Percentiles rank a stretch among this genome's conserved stretches.
phyloP scores from a whole-genome alignment of 2,113 vertebrate species.

The Chaetorhynchus papuensis region DNA sequence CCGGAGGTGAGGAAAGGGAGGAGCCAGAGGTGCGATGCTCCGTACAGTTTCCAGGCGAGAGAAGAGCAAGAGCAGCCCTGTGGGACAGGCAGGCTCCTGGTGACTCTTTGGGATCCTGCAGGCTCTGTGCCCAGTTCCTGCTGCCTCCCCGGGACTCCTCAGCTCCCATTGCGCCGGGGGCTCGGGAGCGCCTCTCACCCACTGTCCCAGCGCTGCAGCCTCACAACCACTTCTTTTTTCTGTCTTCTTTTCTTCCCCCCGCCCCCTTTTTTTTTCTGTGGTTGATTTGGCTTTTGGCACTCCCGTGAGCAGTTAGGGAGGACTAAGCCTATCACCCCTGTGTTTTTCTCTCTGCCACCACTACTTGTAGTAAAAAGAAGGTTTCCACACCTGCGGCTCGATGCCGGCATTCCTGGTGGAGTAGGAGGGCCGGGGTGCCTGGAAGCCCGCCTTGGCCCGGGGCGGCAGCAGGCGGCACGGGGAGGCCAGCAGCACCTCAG shows the following conservation, averaged over 20 bases:
- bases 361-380: conserved; percentile 84
- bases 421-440: conserved; percentile 90
- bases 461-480: conserved; percentile 78
- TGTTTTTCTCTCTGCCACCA: neutral
- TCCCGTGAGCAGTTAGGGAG: neutral
- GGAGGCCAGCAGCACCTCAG: conserved; percentile 67
- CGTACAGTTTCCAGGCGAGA: neutral
- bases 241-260: neutral
- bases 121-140: neutral
- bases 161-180: neutral
- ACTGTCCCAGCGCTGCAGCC: neutral
- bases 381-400: conserved; percentile 97
- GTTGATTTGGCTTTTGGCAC: neutral
- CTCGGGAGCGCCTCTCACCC: neutral
- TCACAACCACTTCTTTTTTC: neutral
- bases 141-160: neutral
- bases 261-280: fast-evolving
- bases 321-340: neutral
- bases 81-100: neutral
- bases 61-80: conserved; percentile 2
- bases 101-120: neutral
- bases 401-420: conserved; percentile 90
- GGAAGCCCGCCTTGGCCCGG: conserved; percentile 69
- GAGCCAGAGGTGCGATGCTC: neutral
- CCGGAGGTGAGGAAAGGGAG: neutral